Percentiles rank a stretch among this genome's conserved stretches.
phyloP scores from a whole-genome alignment of 2,113 vertebrate genomes.

The Gallinago media region DNA sequence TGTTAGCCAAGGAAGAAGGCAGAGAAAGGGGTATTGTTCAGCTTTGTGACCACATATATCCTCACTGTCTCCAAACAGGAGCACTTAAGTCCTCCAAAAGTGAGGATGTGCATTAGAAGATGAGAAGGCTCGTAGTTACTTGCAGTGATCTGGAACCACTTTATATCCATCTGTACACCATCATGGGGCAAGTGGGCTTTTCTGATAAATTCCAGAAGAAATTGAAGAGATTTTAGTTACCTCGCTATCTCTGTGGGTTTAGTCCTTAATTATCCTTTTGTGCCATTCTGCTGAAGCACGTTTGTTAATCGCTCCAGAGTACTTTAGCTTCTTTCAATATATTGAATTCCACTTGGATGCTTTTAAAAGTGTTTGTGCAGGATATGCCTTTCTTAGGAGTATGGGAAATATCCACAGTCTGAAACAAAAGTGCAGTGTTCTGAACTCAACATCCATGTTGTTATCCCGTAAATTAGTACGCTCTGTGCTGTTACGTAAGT shows the following conservation, averaged over 20 bases:
- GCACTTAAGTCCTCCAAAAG: neutral
- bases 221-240: neutral
- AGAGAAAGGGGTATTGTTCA: neutral
- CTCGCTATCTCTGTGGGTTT: neutral
- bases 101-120: neutral
- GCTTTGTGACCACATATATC: neutral
- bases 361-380: neutral
- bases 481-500: slow-evolving; percentile 13
- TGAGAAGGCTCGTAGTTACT: neutral
- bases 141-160: neutral
- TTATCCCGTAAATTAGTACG: neutral
- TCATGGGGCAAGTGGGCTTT: neutral
- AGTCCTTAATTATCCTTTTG: slow-evolving; percentile 22
- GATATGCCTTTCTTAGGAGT: slow-evolving; percentile 10
- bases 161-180: neutral
- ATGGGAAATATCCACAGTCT: slow-evolving; percentile 35
- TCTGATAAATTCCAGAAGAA: neutral
- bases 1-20: neutral
- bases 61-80: neutral
- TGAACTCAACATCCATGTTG: neutral
- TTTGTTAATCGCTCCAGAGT: slow-evolving; percentile 19
- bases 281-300: neutral
- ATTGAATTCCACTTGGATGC: slow-evolving; percentile 38
- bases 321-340: slow-evolving; percentile 44
- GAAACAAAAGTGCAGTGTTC: slow-evolving; percentile 34